Conservation (phyloP, 2,888 invertebrate genomes). For the Chrysolina haemoptera region DNA sequence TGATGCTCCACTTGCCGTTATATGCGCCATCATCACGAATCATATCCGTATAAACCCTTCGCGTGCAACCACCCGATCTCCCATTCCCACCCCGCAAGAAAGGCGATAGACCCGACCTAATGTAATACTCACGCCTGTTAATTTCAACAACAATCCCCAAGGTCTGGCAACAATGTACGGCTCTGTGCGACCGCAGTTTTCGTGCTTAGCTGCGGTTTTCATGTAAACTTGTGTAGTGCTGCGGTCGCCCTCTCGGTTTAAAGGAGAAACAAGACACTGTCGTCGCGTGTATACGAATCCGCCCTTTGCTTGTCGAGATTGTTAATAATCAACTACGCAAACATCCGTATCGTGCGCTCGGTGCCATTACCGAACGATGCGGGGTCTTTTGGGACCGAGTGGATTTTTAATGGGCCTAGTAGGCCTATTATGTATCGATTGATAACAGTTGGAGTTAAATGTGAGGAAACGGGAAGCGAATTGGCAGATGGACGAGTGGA, state of each 20-base stretch:
- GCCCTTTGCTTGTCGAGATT: slow-evolving; percentile 58
- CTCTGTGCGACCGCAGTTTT: slow-evolving; percentile 56
- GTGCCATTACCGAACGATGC: slow-evolving; percentile 24
- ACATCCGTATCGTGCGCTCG: slow-evolving; percentile 46
- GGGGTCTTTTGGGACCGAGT: neutral
- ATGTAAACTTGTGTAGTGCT: slow-evolving; percentile 68
- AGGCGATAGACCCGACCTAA: neutral
- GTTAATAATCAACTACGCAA: slow-evolving; percentile 64
- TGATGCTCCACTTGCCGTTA: too few species aligned
- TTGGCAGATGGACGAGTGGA: neutral
- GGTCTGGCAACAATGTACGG: slow-evolving; percentile 30
- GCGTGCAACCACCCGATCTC: too few species aligned
- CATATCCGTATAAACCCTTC: too few species aligned
- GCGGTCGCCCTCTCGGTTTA: slow-evolving; percentile 63
- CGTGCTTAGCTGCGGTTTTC: slow-evolving; percentile 64
- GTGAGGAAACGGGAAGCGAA: neutral
- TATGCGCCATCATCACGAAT: too few species aligned
- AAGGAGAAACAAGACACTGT: slow-evolving; percentile 61
- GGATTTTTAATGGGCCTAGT: neutral
- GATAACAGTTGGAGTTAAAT: neutral
- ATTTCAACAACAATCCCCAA: slow-evolving; percentile 16
- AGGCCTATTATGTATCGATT: neutral
- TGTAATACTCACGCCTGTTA: slow-evolving; percentile 13
- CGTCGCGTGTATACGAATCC: slow-evolving; percentile 57
- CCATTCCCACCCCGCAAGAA: neutral